These are phyloP conservation scores for Scolopax bukidnonensis DNA, from an alignment of 2,797 vertebrate genomes.

Conservation along the genomic window DNA sequence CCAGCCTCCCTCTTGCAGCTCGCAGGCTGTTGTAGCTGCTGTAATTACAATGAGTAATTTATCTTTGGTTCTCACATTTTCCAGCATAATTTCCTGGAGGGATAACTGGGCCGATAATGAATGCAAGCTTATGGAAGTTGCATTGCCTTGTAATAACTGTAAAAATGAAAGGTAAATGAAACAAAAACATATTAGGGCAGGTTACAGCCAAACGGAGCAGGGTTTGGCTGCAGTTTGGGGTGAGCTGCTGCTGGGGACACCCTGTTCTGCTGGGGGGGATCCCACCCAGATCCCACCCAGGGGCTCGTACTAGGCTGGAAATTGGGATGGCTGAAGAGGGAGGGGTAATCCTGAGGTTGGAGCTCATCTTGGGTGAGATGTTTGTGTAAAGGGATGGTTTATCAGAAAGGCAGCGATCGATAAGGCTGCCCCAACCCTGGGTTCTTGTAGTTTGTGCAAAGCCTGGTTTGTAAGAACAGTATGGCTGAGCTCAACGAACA, in stretches of 20 bases:
- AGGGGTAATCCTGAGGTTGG: neutral
- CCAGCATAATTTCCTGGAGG: neutral
- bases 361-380: accelerated
- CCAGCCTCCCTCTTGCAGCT: neutral
- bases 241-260: neutral
- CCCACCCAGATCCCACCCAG: too few relatives aligned
- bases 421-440: neutral
- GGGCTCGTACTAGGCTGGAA: neutral
- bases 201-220: neutral
- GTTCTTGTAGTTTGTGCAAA: neutral
- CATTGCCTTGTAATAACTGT: neutral
- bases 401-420: neutral
- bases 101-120: neutral
- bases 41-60: neutral
- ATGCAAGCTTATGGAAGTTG: neutral
- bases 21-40: neutral
- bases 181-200: neutral
- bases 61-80: neutral
- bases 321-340: neutral
- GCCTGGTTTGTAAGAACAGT: neutral
- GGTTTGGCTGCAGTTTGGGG: neutral
- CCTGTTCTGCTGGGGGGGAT: neutral
- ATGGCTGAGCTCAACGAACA: accelerated
- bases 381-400: neutral
- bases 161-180: neutral